Evolutionary conservation across 2,888 invertebrate species (phyloP).

Genomic region (Agriopis leucophaearia): DNA sequence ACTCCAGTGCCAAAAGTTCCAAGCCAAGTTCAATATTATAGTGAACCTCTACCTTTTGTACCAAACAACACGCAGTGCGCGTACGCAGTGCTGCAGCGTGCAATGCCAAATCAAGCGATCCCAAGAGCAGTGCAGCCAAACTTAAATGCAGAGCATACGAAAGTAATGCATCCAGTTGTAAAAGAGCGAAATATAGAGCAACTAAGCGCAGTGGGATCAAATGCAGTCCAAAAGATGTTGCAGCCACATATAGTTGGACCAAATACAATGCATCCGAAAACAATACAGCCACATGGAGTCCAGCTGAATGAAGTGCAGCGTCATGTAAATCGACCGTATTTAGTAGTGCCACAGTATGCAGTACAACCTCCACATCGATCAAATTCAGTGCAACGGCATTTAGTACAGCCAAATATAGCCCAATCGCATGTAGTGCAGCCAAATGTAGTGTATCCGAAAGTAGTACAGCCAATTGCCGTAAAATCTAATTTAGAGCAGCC

Average conservation of each 20-base stretch:
- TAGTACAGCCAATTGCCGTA: neutral
- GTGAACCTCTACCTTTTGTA: constrained; percentile 5
- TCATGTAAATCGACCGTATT: too few species aligned
- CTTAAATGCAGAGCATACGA: neutral
- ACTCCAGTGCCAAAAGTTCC: neutral
- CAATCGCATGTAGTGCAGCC: neutral
- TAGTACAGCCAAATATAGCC: neutral
- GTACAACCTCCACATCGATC: neutral
- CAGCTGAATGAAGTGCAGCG: too few species aligned
- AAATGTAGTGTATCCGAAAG: neutral
- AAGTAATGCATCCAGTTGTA: neutral
- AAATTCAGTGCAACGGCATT: too few species aligned
- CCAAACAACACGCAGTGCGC: neutral
- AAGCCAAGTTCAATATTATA: neutral
- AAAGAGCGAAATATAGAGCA: neutral
- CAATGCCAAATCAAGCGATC: neutral
- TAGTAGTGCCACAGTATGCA: neutral
- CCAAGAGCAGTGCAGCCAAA: neutral
- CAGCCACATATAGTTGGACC: too few species aligned
- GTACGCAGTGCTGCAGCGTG: neutral
- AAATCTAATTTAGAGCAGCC: neutral
- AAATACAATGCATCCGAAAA: too few species aligned
- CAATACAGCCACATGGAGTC: too few species aligned
- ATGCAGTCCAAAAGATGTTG: neutral
- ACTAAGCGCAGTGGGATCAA: neutral